phyloP scores from a whole-genome alignment of 1,140 invertebrate genomes.

The Pogonognathellus flavescens region DNA sequence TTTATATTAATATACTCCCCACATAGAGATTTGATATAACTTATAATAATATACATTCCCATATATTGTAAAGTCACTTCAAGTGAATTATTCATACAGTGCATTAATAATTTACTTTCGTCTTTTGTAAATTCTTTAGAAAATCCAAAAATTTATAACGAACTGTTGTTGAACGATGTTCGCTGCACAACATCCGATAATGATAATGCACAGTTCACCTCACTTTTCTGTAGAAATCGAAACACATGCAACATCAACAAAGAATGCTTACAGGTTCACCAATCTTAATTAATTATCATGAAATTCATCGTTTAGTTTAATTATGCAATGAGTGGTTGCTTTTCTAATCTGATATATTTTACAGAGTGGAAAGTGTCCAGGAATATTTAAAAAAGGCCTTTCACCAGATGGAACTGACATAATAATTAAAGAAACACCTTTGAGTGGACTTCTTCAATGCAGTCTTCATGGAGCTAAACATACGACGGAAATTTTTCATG shows the following conservation, averaged over 20 bases:
- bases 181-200: neutral
- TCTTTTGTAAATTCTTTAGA: neutral
- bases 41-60: no score
- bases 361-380: neutral
- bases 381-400: neutral
- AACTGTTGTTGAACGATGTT: neutral
- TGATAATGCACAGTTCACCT: neutral
- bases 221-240: neutral
- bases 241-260: neutral
- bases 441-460: neutral
- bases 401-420: neutral
- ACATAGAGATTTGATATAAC: no score
- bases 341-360: no score
- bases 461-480: neutral
- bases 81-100: no score
- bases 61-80: no score
- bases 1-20: no score
- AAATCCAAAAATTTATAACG: neutral
- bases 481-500: neutral
- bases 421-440: neutral
- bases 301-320: neutral
- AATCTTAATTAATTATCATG: neutral
- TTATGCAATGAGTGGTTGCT: no score
- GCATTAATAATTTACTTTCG: neutral
- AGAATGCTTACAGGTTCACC: neutral